A percentile compares a stretch with the other conserved stretches of the same genome.
Conservation (phyloP, 2,888 invertebrate genomes). For the Agelastica alni region DNA sequence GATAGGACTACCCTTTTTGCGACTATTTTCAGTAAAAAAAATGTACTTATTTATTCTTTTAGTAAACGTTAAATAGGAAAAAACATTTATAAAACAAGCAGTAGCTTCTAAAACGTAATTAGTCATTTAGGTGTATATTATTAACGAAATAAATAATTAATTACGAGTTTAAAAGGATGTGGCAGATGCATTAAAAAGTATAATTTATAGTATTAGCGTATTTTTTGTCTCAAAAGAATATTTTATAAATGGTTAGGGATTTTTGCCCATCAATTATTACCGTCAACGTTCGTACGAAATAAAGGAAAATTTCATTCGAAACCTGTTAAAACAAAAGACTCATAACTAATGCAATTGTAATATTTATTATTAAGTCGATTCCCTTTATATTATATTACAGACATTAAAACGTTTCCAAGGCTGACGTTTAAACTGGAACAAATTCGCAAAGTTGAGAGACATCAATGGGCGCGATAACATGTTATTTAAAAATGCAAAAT, state of each 20-base stretch:
- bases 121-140: no score
- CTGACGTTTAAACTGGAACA: conserved; percentile 38
- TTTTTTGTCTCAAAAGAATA: conserved; percentile 18
- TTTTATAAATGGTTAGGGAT: conserved; percentile 21
- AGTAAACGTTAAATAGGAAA: no score
- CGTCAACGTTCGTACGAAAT: no score
- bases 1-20: no score
- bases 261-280: conserved; percentile 26
- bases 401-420: conserved; percentile 33
- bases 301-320: conserved; percentile 26
- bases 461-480: no score
- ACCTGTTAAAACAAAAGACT: conserved; percentile 21
- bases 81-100: no score
- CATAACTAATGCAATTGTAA: conserved; percentile 16
- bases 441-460: conserved; percentile 33
- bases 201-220: conserved; percentile 28
- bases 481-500: conserved; percentile 34
- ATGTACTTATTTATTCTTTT: no score
- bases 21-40: no score
- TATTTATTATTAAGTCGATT: conserved; percentile 19
- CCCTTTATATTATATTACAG: conserved; percentile 8
- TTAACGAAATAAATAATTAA: conserved; percentile 18
- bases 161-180: conserved; percentile 26
- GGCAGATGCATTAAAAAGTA: conserved; percentile 26
- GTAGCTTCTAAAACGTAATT: no score